phyloP scores from a whole-genome alignment of 1,140 invertebrate genomes.

The Drosophila pruinosa region DNA sequence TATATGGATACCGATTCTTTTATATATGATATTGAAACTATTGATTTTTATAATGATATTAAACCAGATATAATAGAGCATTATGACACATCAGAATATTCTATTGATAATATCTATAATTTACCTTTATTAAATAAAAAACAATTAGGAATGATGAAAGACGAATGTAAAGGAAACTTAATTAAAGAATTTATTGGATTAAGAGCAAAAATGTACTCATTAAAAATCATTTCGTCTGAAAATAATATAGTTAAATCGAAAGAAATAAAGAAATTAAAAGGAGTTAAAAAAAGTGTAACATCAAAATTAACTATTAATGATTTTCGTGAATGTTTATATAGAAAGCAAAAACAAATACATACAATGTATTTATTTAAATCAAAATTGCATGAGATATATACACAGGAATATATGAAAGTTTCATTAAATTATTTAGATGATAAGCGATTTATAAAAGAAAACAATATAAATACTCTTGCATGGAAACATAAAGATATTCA shows the following conservation, averaged over 20 bases:
- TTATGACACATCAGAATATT: constrained; percentile 77
- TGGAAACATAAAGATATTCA: constrained; percentile 21
- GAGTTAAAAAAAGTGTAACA: constrained; percentile 9
- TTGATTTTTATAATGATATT: constrained; percentile 83
- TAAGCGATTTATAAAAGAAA: constrained; percentile 29
- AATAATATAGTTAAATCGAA: neutral
- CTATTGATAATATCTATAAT: constrained; percentile 8
- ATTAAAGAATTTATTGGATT: constrained; percentile 26
- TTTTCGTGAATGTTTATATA: constrained; percentile 50
- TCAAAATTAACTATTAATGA: constrained; percentile 42
- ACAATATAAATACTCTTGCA: constrained; percentile 23
- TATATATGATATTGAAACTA: constrained; percentile 78
- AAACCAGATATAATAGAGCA: constrained; percentile 43
- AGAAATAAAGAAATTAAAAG: constrained; percentile 3
- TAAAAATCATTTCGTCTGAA: too few relatives aligned
- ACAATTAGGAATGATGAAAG: constrained; percentile 15
- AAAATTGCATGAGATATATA: constrained; percentile 52
- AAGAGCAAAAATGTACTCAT: constrained; percentile 44
- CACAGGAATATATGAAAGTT: constrained; percentile 53
- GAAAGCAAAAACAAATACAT: constrained; percentile 34
- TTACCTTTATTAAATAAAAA: constrained; percentile 8
- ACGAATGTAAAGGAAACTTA: constrained; percentile 4
- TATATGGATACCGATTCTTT: constrained; percentile 83
- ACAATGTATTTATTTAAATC: constrained; percentile 55
- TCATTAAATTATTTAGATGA: constrained; percentile 34